Base-by-base conservation (phyloP, 2,797 vertebrate species). In the Cephalopachus bancanus region DNA sequence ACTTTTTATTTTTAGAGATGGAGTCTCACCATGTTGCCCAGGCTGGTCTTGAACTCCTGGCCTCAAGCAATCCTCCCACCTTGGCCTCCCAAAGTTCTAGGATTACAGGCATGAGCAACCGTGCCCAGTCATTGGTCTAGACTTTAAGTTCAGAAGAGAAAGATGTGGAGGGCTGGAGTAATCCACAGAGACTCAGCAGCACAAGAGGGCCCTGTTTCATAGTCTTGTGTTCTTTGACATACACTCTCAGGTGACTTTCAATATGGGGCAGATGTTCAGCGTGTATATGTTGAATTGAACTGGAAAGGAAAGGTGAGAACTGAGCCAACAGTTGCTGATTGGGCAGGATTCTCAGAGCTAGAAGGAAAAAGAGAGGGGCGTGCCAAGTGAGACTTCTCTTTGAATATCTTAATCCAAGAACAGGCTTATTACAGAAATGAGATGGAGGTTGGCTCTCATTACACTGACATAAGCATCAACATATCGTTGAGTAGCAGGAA, bases 331-430 rank as follows among this genome's bases (percentile, higher is more conserved):
- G 4, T 44, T 80, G 75, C 80, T 72, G 62, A 69, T 60, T 71
- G 71, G 28, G 28, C 59, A 26, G 55, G 49, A 91, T 89, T 92
- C 79, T 65, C 9, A 24, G 7, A 80, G 8, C 59, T 37, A 64
- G 30, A 87, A 92, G 60, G 75, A 65, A 84, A 69, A 65, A 71
- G 37, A 44, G 69, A 62, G 59, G 26, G 26, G 53, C 12, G 10
- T n/a, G 26, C 55, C 30, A 89, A 88, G n/a, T 12, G 51, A 85
- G 62, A 20, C 65, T 83, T 53, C 49, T 60, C 51, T 57, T 62
- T 74, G 57, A 67, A 88, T 53, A 69, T 22, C 37, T 72, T 83
- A 75, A 78, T 90, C 84, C 22, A 65, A 92, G 75, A 87, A 57
- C 22, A 65, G 72, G 91, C 22, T 84, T 30, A 67, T 89, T 49